Evolutionary conservation across 1,140 invertebrate species (phyloP).

Genomic region (Bicyclus anynana): DNA sequence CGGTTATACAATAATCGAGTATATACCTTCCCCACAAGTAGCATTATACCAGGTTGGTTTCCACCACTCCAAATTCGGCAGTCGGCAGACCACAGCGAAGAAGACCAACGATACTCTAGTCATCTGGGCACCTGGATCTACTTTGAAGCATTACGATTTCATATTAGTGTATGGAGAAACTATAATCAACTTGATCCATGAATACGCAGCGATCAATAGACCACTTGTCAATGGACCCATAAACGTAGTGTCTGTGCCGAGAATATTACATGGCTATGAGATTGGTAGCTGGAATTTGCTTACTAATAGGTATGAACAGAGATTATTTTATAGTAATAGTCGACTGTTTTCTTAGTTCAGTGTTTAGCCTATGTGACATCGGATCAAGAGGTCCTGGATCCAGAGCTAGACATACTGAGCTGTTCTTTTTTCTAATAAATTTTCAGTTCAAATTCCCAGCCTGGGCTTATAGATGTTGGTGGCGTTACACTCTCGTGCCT

Average conservation of each 20-base stretch:
- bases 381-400: too few relatives aligned
- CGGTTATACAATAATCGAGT: slow-evolving; percentile 46
- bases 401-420: too few relatives aligned
- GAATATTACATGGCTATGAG: slow-evolving; percentile 52
- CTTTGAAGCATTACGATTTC: slow-evolving; percentile 40
- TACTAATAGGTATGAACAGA: slow-evolving; percentile 52
- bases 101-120: slow-evolving; percentile 49
- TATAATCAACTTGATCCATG: slow-evolving; percentile 52
- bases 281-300: slow-evolving; percentile 60
- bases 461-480: too few relatives aligned
- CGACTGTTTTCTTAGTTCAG: not conserved
- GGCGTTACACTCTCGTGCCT: too few relatives aligned
- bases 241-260: slow-evolving; percentile 57
- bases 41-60: slow-evolving; percentile 54
- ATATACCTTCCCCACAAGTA: slow-evolving; percentile 56
- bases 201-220: slow-evolving; percentile 41
- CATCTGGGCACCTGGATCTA: slow-evolving; percentile 49
- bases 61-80: slow-evolving; percentile 52
- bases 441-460: too few relatives aligned
- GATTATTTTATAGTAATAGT: not conserved
- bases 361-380: too few relatives aligned
- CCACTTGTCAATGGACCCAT: slow-evolving; percentile 55
- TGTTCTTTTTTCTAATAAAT: too few relatives aligned
- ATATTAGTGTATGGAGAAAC: slow-evolving; percentile 46
- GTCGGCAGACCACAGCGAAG: slow-evolving; percentile 22